These are phyloP conservation scores for Polydrusus pterygomalis DNA, from an alignment of 2,888 invertebrate species.

Conservation along the genomic window DNA sequence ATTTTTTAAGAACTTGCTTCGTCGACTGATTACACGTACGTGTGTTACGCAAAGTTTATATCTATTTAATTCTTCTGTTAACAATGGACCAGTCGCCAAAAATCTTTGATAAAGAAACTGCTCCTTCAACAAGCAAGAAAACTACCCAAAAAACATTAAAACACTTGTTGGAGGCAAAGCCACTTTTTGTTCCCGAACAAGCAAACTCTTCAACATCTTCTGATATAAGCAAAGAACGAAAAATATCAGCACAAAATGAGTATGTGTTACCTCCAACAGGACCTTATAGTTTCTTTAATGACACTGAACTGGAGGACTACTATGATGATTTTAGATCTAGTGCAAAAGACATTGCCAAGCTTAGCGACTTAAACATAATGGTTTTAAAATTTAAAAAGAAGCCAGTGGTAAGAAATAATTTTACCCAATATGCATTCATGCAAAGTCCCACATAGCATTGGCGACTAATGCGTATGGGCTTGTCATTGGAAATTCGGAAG, in stretches of 20 bases:
- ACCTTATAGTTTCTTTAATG: slow-evolving; percentile 40
- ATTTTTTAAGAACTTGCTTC: no score
- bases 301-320: slow-evolving; percentile 39
- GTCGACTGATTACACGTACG: no score
- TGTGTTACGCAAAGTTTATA: no score
- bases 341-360: slow-evolving; percentile 28
- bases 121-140: slow-evolving; percentile 1
- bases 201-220: no score
- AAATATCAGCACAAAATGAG: slow-evolving; percentile 38
- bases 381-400: slow-evolving; percentile 34
- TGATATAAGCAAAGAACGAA: background rate
- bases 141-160: slow-evolving; percentile 22
- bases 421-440: slow-evolving; percentile 32
- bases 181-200: background rate
- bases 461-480: slow-evolving; percentile 24
- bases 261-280: slow-evolving; percentile 37
- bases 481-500: slow-evolving; percentile 59
- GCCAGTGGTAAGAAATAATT: slow-evolving; percentile 44
- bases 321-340: slow-evolving; percentile 42
- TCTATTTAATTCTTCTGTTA: background rate
- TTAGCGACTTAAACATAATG: slow-evolving; percentile 28
- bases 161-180: slow-evolving; percentile 28
- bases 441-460: slow-evolving; percentile 38
- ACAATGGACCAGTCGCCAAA: background rate
- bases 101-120: background rate